Percentiles rank a stretch among this genome's conserved stretches.
Conservation (phyloP, 2,113 vertebrate species). For the Paradisaea rubra region DNA sequence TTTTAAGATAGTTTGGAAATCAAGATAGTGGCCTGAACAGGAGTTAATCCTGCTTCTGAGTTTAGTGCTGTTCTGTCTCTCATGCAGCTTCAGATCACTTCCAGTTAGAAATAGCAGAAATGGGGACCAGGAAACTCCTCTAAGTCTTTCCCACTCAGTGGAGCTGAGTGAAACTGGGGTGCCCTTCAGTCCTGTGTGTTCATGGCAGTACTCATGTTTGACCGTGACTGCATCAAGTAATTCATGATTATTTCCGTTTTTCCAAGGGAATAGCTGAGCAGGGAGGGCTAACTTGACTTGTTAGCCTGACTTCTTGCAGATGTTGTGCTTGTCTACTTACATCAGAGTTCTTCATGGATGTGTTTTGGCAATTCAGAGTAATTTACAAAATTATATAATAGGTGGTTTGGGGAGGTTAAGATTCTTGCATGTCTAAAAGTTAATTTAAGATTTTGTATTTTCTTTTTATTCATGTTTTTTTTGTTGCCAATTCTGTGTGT, state of each 20-base stretch:
- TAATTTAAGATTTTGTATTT: neutral
- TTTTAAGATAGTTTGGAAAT: neutral
- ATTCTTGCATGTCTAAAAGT: neutral
- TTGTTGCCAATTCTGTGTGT: slow-evolving; percentile 27
- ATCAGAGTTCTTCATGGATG: neutral
- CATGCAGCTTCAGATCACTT: neutral
- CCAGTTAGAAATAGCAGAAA: neutral
- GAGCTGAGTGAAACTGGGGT: neutral
- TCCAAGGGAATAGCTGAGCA: neutral
- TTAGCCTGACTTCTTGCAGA: neutral
- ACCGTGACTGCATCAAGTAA: neutral
- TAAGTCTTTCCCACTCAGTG: neutral
- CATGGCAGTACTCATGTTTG: neutral
- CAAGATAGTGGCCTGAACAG: neutral
- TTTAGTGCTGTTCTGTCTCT: neutral
- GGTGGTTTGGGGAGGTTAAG: neutral
- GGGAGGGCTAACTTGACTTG: neutral
- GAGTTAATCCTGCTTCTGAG: neutral
- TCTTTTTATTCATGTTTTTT: neutral
- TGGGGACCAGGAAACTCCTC: neutral
- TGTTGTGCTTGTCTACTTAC: neutral
- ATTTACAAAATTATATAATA: neutral
- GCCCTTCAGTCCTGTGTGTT: neutral
- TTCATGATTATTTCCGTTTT: neutral
- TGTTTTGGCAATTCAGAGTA: neutral